Base-by-base conservation (phyloP, 2,797 vertebrate genomes). In the Anguilla pacifica region DNA sequence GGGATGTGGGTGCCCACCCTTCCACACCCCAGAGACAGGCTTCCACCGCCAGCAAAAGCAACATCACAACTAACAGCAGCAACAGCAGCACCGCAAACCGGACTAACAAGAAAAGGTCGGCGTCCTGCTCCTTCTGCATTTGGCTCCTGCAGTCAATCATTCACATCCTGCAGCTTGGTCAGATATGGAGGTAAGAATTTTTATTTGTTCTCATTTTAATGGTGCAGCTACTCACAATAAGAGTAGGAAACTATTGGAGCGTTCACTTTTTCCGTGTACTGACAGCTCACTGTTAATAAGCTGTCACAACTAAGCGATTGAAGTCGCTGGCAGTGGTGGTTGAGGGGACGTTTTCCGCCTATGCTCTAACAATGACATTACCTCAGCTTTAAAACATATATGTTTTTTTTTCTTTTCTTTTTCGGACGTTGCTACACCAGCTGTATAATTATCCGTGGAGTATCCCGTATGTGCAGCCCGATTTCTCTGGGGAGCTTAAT, bases 161-260 rank as follows among this genome's bases (percentile, higher is more conserved):
- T 93, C 98, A 99, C 96, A 97, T 99, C 95, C 94, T 99, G 93
- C 98, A 99, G 95, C 96, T 99, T 88, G 98, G 98, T 64, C 98
- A 99, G 89, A 96, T 99, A 92, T 99, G 98, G 98, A 99, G 98
- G 98, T 98, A 96, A 95, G 96, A 28, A 72, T 61, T 83, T 55
- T 55, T 11, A 39, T 59, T 57, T 39, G 9, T 19, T 17, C 28
- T 74, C 5, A 57, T 53, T 35, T 84, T 55, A 59, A 57, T 53
- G 28, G n/a, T 31, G n/a, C 17, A 31, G n/a, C 28, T 31, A 22
- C 51, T 82, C 79, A 51, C 79, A 10, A 22, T 82, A 7, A 35
- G 51, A 57, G n/a, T 35, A 84, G 53, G 83, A 59, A 84, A 84
- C 83, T 84, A 84, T 35, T 57, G 49, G 13, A 55, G n/a, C n/a